Conservation (phyloP, 2,888 invertebrate genomes). For the Achlya flavicornis region DNA sequence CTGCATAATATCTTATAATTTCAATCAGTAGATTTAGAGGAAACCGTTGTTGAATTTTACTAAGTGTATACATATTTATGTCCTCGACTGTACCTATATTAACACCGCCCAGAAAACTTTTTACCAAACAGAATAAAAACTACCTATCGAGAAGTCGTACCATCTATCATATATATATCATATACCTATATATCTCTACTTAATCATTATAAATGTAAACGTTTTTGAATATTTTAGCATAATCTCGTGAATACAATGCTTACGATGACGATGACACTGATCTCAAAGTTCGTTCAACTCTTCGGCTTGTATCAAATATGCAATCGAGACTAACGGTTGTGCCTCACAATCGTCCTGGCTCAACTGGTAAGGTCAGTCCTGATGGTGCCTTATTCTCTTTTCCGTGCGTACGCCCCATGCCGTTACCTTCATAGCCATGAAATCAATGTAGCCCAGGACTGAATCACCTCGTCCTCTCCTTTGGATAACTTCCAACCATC, state of each 20-base stretch:
- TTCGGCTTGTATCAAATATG: slow-evolving; percentile 33
- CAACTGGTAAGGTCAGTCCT: slow-evolving; percentile 28
- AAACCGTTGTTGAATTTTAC: too few relatives aligned
- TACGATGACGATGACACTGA: slow-evolving; percentile 29
- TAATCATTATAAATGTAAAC: slow-evolving; percentile 2
- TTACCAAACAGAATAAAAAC: too few relatives aligned
- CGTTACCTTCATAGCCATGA: background rate
- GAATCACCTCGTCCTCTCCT: slow-evolving; percentile 36
- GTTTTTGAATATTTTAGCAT: slow-evolving; percentile 24
- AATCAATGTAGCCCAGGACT: slow-evolving; percentile 18
- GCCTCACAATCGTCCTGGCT: slow-evolving; percentile 40
- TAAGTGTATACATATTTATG: too few relatives aligned
- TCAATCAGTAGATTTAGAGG: too few relatives aligned
- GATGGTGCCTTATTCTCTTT: too few relatives aligned
- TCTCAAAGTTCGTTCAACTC: slow-evolving; percentile 54
- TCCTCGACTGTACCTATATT: too few relatives aligned
- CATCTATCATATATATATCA: too few relatives aligned
- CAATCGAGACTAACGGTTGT: slow-evolving; percentile 42
- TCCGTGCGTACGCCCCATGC: slow-evolving; percentile 25
- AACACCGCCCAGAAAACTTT: too few relatives aligned
- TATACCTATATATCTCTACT: slow-evolving; percentile 8
- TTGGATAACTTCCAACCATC: slow-evolving; percentile 47
- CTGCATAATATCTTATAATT: too few relatives aligned
- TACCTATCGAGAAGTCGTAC: background rate
- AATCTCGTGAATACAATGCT: slow-evolving; percentile 21